A percentile compares a stretch with the other conserved stretches of the same genome.
These are phyloP conservation scores for Eulithis prunata DNA, from an alignment of 2,888 invertebrate genomes.

Conservation along the genomic window DNA sequence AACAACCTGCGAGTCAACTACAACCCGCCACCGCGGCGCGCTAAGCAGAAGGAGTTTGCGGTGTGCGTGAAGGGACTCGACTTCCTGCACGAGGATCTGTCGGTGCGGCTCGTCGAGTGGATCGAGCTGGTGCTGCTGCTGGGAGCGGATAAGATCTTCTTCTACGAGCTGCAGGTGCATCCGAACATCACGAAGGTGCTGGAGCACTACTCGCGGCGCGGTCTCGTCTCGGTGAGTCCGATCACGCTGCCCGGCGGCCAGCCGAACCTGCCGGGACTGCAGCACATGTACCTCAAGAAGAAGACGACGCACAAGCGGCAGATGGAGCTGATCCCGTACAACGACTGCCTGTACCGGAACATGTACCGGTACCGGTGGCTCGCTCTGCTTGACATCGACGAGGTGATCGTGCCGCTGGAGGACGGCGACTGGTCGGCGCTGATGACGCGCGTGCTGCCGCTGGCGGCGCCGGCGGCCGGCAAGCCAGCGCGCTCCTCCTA, in stretches of 20 bases:
- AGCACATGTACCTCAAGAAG: conserved; percentile 94
- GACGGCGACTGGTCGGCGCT: conserved; percentile 90
- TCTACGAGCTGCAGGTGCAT: conserved; percentile 96
- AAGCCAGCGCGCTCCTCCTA: conserved; percentile 88
- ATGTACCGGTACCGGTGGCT: conserved; percentile 95
- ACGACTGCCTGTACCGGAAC: conserved; percentile 97
- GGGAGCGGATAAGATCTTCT: conserved; percentile 96
- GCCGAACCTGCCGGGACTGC: conserved; percentile 94
- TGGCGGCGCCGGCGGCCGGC: conserved; percentile 83
- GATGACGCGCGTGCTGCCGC: conserved; percentile 88
- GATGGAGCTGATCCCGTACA: conserved; percentile 97
- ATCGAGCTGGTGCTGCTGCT: conserved; percentile 93
- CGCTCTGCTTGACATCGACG: conserved; percentile 96
- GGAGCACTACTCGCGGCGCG: conserved; percentile 86
- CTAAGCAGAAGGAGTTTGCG: conserved; percentile 91
- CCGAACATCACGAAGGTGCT: conserved; percentile 95
- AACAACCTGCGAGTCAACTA: conserved; percentile 94
- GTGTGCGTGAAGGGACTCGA: conserved; percentile 97
- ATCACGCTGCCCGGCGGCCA: conserved; percentile 94
- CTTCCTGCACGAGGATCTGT: conserved; percentile 95
- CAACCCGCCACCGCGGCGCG: conserved; percentile 81
- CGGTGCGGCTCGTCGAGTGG: conserved; percentile 96
- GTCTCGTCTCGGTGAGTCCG: conserved; percentile 90
- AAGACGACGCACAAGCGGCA: conserved; percentile 97
- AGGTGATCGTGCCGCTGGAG: conserved; percentile 95